Evolutionary conservation across 2,113 vertebrate genomes (phyloP).

Genomic region (Callionymus lyra): DNA sequence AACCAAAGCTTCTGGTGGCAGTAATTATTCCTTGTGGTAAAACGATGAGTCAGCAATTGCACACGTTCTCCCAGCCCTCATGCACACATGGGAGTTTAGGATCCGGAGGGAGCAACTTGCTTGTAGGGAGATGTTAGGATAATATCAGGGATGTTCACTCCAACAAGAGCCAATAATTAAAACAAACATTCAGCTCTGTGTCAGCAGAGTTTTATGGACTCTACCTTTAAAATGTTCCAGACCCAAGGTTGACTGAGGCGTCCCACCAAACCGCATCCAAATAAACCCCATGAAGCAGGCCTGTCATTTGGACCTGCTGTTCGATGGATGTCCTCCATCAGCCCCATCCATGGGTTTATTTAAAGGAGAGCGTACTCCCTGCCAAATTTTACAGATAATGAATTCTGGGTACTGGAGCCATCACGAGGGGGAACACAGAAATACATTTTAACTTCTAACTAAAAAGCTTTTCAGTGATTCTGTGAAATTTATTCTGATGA

Average conservation of each 20-base stretch:
- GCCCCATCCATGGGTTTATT: slow-evolving; percentile 20
- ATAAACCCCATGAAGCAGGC: slow-evolving; percentile 1
- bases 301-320: slow-evolving; percentile 23
- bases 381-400: slow-evolving; percentile 31
- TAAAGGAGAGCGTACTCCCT: slow-evolving; percentile 19
- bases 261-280: slow-evolving; percentile 12
- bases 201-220: too few species aligned
- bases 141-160: too few species aligned
- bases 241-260: slow-evolving; percentile 25
- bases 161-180: too few species aligned
- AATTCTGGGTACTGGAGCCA: slow-evolving; percentile 18
- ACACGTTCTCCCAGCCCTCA: too few species aligned
- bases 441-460: slow-evolving; percentile 2
- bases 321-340: slow-evolving; percentile 33
- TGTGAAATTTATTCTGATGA: slow-evolving; percentile 34
- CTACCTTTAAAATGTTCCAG: slow-evolving; percentile 16
- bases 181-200: too few species aligned
- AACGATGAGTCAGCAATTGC: too few species aligned
- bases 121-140: too few species aligned
- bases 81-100: too few species aligned
- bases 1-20: too few species aligned
- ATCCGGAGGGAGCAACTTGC: too few species aligned
- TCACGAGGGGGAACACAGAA: slow-evolving; percentile 32
- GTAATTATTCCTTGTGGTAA: too few species aligned
- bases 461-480: slow-evolving; percentile 2